Conservation (phyloP, 2,797 vertebrate genomes). For the Enteromius unitaeniatus region DNA sequence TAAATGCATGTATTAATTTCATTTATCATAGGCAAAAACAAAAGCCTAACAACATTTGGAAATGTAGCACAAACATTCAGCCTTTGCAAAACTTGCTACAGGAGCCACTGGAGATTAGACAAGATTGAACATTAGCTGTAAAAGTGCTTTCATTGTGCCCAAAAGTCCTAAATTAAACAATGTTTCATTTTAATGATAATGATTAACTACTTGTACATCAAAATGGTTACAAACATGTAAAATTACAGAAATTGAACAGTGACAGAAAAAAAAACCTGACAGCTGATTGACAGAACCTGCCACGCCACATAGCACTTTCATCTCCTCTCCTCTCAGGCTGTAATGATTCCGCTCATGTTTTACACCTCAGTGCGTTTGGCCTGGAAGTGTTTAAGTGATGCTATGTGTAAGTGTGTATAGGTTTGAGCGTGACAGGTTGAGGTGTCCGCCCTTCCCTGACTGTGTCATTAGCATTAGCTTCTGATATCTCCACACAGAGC, state of each 20-base stretch:
- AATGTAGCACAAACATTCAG: constrained; percentile 70
- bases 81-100: constrained; percentile 62
- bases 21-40: constrained; percentile 82
- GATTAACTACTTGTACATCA: constrained; percentile 19
- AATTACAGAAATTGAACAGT: not conserved
- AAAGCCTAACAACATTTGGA: constrained; percentile 77
- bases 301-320: not conserved
- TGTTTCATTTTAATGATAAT: constrained; percentile 18
- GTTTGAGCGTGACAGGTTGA: constrained; percentile 43
- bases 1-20: constrained; percentile 80
- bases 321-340: constrained; percentile 24
- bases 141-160: constrained; percentile 17
- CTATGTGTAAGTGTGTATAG: constrained; percentile 9
- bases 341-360: constrained; percentile 48
- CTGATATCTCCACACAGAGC: constrained; percentile 62
- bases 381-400: constrained; percentile 17
- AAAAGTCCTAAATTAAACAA: constrained; percentile 19
- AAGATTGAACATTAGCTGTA: constrained; percentile 56
- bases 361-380: constrained; percentile 23
- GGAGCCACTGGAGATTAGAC: constrained; percentile 68
- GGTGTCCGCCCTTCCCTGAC: not conserved
- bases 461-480: constrained; percentile 32
- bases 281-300: constrained; percentile 27
- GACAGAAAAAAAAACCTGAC: not conserved
- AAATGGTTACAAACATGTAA: constrained; percentile 5